A percentile compares a stretch with the other conserved stretches of the same genome.
phyloP scores from a whole-genome alignment of 2,888 invertebrate species.

The Psylliodes chrysocephalus region DNA sequence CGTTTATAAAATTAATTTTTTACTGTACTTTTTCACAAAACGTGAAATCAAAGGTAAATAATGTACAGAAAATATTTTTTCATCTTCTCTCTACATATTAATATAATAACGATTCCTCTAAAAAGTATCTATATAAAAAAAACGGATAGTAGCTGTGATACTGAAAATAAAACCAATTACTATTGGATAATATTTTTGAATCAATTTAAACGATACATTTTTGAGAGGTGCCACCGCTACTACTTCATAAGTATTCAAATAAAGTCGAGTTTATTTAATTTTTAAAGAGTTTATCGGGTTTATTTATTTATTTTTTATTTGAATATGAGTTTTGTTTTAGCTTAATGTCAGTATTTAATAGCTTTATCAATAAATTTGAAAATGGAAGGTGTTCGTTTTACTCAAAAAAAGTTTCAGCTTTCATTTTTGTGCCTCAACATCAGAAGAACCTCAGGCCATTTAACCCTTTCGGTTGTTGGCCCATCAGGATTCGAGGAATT shows the following conservation, averaged over 20 bases:
- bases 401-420: too few relatives aligned
- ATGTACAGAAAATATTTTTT: constrained; percentile 12
- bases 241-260: constrained; percentile 9
- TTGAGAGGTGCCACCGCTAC: constrained; percentile 22
- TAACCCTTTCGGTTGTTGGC: too few relatives aligned
- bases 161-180: constrained; percentile 11
- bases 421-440: too few relatives aligned
- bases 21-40: not conserved
- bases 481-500: too few relatives aligned
- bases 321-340: not conserved
- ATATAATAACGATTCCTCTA: not conserved
- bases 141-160: constrained; percentile 19
- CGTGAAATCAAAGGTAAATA: not conserved
- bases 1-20: constrained; percentile 3
- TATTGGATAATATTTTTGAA: not conserved
- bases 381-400: constrained; percentile 12
- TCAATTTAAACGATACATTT: not conserved
- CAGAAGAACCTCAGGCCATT: too few relatives aligned
- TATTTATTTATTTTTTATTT: constrained; percentile 7
- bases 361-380: constrained; percentile 37
- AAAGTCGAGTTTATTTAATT: constrained; percentile 10
- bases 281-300: constrained; percentile 29
- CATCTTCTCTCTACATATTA: not conserved
- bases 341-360: constrained; percentile 29
- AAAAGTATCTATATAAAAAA: not conserved